Evolutionary conservation across 1,140 invertebrate species (phyloP), one percentile per base, ranked within the genome.

Genomic region (Brachionus koreanus): DNA sequence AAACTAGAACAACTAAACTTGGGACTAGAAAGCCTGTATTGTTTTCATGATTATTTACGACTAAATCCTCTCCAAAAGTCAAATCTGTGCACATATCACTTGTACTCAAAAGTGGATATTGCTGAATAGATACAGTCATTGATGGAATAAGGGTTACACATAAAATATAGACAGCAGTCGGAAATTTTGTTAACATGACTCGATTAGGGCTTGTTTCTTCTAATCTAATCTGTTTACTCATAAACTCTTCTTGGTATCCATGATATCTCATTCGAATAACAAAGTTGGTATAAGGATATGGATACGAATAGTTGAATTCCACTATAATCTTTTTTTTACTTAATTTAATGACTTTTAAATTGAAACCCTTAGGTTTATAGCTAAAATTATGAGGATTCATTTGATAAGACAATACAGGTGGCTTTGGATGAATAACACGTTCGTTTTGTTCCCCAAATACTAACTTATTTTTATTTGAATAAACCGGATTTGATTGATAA

Each of bases 71-170:
- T 10, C 69, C 69, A 74, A 74, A 74, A 35, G 37, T 46, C 23
- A 74, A 25, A 25, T 74, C 69, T 46, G 43, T 23, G n/a, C 69
- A 74, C 69, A 74, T 74, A 29, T 74, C 69, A 46, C 69, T 74
- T 39, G 69, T 46, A n/a, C 69, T 74, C 25, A 74, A n/a, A 12
- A 43, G 69, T 46, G 42, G 69, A 74, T 46, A 74, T 74, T 29
- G 39, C 25, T 74, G 69, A 74, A 13, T 46, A 13, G 69, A 74
- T 5, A 74, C 69, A 25, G 69, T 74, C 39, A 74, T 74, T 25
- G 69, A 74, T 25, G 69, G 69, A 46, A 74, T 43, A 10, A 74
- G 39, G 19, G 69, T 74, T 1, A 74, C 69, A 74, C 69, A 74
- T 3, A 46, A 23, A 74, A 74, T 16, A 29, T 74, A 74, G 1